Percentiles rank a stretch among this genome's conserved stretches.
Evolutionary conservation across 2,113 vertebrate genomes (phyloP).

Genomic region (Ailurus styani): DNA sequence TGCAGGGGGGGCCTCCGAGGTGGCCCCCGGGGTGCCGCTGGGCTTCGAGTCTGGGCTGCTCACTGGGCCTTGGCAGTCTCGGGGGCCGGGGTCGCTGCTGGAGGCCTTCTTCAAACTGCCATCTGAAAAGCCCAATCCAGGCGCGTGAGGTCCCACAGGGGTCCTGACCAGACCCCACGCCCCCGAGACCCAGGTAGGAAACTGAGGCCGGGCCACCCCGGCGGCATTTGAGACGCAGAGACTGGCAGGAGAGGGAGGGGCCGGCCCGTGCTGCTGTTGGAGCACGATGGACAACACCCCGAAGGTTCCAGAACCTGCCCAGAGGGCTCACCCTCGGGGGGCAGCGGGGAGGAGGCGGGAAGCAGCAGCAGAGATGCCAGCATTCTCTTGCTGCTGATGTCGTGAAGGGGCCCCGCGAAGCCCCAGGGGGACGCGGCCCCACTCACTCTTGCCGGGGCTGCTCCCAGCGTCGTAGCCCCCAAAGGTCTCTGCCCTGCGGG

Average conservation of each 20-base stretch:
- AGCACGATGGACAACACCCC: fast-evolving
- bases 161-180: not conserved
- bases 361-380: not conserved
- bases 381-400: fast-evolving
- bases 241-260: no score
- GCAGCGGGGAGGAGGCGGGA: no score
- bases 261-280: not conserved
- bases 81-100: slow-evolving; percentile 75
- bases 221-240: no score
- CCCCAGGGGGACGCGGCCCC: not conserved
- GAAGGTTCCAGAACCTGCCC: not conserved
- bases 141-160: not conserved
- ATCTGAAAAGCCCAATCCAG: slow-evolving; percentile 75
- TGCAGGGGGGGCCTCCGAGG: slow-evolving; percentile 49
- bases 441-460: slow-evolving; percentile 83
- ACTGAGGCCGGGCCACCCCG: not conserved
- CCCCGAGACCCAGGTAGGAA: not conserved
- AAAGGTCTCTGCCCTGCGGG: slow-evolving; percentile 89
- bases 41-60: slow-evolving; percentile 80
- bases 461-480: slow-evolving; percentile 87
- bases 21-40: slow-evolving; percentile 48
- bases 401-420: not conserved
- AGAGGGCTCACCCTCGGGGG: fast-evolving
- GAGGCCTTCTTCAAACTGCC: slow-evolving; percentile 81
- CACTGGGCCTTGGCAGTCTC: slow-evolving; percentile 81